Evolutionary conservation across 2,888 invertebrate genomes (phyloP).

Genomic region (Cotesia congregata): DNA sequence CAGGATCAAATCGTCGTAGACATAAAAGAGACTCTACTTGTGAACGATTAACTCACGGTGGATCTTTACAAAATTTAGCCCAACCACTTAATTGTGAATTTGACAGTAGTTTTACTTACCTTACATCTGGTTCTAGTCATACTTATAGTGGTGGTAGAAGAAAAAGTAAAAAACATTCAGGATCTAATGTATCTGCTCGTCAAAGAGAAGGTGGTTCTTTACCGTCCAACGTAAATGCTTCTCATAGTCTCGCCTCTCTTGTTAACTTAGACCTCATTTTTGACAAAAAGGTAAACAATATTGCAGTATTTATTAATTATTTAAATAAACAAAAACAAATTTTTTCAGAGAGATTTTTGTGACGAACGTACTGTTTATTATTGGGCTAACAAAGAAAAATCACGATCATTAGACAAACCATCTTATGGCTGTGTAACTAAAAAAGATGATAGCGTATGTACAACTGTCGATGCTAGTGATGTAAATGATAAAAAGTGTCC

Average conservation of each 20-base stretch:
- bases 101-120: slow-evolving; percentile 64
- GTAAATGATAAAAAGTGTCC: slow-evolving; percentile 46
- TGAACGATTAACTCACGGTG: slow-evolving; percentile 73
- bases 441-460: slow-evolving; percentile 61
- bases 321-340: slow-evolving; percentile 5
- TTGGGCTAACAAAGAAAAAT: slow-evolving; percentile 68
- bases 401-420: slow-evolving; percentile 66
- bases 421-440: slow-evolving; percentile 58
- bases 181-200: slow-evolving; percentile 69
- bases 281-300: slow-evolving; percentile 63
- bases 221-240: slow-evolving; percentile 74
- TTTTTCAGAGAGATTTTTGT: slow-evolving; percentile 61
- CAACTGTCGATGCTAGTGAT: slow-evolving; percentile 33
- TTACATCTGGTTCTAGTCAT: slow-evolving; percentile 63
- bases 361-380: slow-evolving; percentile 63
- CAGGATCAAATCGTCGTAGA: slow-evolving; percentile 67
- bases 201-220: slow-evolving; percentile 79
- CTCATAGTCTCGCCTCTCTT: slow-evolving; percentile 66
- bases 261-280: slow-evolving; percentile 65
- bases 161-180: slow-evolving; percentile 62
- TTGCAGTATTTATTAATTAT: neutral
- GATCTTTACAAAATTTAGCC: slow-evolving; percentile 74
- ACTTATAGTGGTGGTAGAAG: slow-evolving; percentile 63
- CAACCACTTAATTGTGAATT: slow-evolving; percentile 70
- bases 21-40: slow-evolving; percentile 71